Evolutionary conservation across 1,140 invertebrate genomes (phyloP), one percentile per base, ranked within the genome.

Genomic region (Rhagoletis zephyria): DNA sequence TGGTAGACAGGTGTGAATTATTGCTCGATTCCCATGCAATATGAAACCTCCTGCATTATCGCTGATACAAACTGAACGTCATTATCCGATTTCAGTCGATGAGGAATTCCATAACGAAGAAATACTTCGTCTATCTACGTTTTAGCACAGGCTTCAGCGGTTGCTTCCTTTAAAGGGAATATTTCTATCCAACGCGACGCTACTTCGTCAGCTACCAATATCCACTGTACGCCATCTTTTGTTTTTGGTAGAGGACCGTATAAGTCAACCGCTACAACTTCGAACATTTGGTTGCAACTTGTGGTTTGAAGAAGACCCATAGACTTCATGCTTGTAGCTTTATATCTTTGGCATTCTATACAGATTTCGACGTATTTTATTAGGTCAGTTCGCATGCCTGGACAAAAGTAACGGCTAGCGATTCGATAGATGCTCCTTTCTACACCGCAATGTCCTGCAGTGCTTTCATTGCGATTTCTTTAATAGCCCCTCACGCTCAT

Each of bases 1-100:
- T 93, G 90, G 87, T 93, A 92, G 2, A 90, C 16, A 1, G 93
- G 90, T 40, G 90, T 93, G 1, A 93, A 87, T 4, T 88, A 88
- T 59, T 93, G 93, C 6, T 88, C 88, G 1, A 93, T 89, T 1
- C 88, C 90, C 3, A 93, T 65, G 14, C 87, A 88, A 85, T 90
- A 89, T 40, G 89, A 88, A 0, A 90, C 77, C 64, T 93, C 89
- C 65, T 93, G 91, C 90, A 93, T 93, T 2, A 93, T 88, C 6
- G 77, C 67, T 12, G 85, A 65, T 7, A 87, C 40, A 74, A 89
- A 89, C 65, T 88, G 77, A 0, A 85, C 77, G 10, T 67, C 88
- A 63, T 88, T 89, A 63, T 89, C 87, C 14, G 48, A 61, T 51
- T 81, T 87, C 5, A 88, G 16, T n/a, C 85, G 4, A 19, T 87